Base-by-base conservation (phyloP, 2,888 invertebrate species). In the Cerastoderma edule region DNA sequence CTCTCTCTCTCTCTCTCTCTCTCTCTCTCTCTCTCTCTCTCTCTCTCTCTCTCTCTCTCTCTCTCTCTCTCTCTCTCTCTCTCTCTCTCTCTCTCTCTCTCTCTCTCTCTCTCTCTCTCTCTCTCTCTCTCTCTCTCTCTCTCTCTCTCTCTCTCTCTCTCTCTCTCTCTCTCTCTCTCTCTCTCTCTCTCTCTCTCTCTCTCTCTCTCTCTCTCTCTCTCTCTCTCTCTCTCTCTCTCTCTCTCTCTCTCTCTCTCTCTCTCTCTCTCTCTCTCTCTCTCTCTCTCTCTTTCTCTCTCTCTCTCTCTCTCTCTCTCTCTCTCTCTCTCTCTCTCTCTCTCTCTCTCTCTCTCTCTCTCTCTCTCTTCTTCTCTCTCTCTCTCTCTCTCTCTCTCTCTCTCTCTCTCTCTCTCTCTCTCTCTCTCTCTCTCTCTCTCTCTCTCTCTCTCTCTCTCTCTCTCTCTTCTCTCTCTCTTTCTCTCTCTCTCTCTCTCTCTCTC, bases 171-270 rank as follows among this genome's bases (percentile, higher is more conserved):
- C 10, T 39, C 39, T 39, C 39, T 39, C 39, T 39, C 39, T 39
- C 39, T 39, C 39, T 39, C 39, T 39, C 39, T 39, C 39, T 39
- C 39, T 39, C 39, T 39, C 39, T 39, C 39, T 39, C 39, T 39
- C 39, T 39, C 39, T 39, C 10, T 39, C 39, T 39, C 39, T 39
- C 39, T 39, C 10, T 39, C 39, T 39, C 39, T 39, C 39, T 39
- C 10, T 39, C 39, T 39, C 39, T 39, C 10, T 39, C 39, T 39
- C 10, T 39, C 39, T 39, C 10, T 39, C 39, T 39, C 10, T 39
- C 39, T 39, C 10, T 39, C 39, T 39, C 10, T 39, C 39, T 39
- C 10, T 39, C 39, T 39, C 10, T 39, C 39, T 39, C 10, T 39
- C 39, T 39, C 10, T 39, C 39, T 39, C 10, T 39, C 39, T 39